phyloP scores from a whole-genome alignment of 1,140 invertebrate species.

The Oedothorax gibbosus region DNA sequence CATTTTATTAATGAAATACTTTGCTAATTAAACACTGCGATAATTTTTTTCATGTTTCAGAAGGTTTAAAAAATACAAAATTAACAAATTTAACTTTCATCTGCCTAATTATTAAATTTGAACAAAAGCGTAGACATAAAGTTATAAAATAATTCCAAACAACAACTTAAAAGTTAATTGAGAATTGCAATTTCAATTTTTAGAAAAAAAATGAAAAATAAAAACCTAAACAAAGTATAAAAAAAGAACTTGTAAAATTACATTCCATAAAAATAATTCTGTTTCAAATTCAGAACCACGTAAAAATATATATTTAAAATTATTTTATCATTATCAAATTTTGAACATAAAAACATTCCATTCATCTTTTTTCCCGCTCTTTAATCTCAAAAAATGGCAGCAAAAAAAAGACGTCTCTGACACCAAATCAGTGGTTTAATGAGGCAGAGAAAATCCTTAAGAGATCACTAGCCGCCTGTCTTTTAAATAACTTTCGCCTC shows the following conservation, averaged over 20 bases:
- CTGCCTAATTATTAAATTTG: too few relatives aligned
- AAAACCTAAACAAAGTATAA: not conserved
- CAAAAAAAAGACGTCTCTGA: constrained; percentile 38
- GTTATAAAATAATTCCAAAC: too few relatives aligned
- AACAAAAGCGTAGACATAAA: too few relatives aligned
- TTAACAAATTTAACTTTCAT: too few relatives aligned
- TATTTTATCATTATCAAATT: constrained; percentile 29
- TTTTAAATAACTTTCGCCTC: constrained; percentile 57
- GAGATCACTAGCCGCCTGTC: constrained; percentile 52
- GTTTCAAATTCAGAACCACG: not conserved
- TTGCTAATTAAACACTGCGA: too few relatives aligned
- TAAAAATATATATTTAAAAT: not conserved
- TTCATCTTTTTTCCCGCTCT: constrained; percentile 35
- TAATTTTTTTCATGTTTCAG: too few relatives aligned
- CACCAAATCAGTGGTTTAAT: constrained; percentile 58
- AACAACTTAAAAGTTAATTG: too few relatives aligned
- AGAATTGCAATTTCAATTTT: too few relatives aligned
- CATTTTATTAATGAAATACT: too few relatives aligned
- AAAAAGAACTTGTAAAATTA: not conserved
- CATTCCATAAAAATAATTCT: not conserved
- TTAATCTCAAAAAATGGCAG: constrained; percentile 27
- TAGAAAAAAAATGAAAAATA: too few relatives aligned
- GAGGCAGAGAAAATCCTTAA: constrained; percentile 59
- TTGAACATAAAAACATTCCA: constrained; percentile 41
- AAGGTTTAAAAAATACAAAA: too few relatives aligned